Percentiles rank a stretch among this genome's conserved stretches.
phyloP scores from a whole-genome alignment of 2,888 invertebrate genomes.

The Morpho deidamia region DNA sequence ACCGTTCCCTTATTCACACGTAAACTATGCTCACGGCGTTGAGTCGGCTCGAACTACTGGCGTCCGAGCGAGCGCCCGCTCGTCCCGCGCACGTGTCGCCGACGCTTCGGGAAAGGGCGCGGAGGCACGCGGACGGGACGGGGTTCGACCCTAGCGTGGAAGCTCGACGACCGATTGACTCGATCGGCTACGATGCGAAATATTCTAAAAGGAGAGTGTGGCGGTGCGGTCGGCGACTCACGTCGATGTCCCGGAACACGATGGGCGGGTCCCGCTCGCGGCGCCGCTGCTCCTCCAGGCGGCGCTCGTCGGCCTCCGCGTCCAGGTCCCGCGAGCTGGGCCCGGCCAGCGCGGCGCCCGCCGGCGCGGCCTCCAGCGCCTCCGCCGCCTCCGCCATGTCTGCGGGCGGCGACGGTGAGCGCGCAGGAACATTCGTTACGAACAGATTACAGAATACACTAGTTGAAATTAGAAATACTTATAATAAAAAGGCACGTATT shows the following conservation, averaged over 20 bases:
- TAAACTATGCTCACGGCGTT: too few relatives aligned
- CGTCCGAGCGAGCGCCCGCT: too few relatives aligned
- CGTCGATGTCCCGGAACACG: constrained; percentile 86
- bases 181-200: too few relatives aligned
- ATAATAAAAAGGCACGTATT: too few relatives aligned
- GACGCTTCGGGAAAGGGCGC: too few relatives aligned
- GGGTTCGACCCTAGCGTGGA: too few relatives aligned
- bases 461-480: background rate
- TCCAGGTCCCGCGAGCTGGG: constrained; percentile 50
- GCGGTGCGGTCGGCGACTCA: constrained; percentile 51
- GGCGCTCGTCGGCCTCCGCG: constrained; percentile 79
- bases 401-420: constrained; percentile 18
- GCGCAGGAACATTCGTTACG: background rate
- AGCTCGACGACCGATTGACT: too few relatives aligned
- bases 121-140: too few relatives aligned
- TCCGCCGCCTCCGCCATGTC: constrained; percentile 60
- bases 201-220: too few relatives aligned
- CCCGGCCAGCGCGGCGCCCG: constrained; percentile 73
- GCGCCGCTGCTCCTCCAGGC: constrained; percentile 83
- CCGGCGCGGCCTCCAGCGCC: constrained; percentile 35
- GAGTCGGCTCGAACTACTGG: too few relatives aligned
- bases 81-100: too few relatives aligned
- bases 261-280: constrained; percentile 89
- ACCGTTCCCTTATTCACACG: too few relatives aligned
- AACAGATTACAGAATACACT: background rate